Conservation (phyloP, 64 coral and sea anemone genomes). For the Dendrophyllia cribrosa region DNA sequence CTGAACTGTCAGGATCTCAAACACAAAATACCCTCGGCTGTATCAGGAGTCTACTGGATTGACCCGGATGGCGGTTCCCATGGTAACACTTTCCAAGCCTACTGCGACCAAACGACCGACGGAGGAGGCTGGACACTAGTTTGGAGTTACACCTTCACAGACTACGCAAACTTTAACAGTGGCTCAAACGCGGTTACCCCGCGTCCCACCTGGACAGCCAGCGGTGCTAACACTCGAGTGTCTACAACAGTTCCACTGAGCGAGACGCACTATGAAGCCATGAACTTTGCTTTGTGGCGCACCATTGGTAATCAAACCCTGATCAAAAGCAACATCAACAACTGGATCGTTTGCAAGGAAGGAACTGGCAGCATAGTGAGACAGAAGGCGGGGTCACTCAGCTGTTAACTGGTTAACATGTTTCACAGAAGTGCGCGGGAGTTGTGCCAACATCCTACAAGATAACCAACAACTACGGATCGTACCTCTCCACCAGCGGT, state of each 20-base stretch:
- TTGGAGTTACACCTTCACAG: conserved; percentile 80
- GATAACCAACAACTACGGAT: not conserved
- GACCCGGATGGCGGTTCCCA: conserved; percentile 25
- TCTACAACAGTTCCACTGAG: conserved; percentile 58
- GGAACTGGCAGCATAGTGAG: conserved; percentile 15
- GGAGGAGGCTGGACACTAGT: conserved; percentile 85
- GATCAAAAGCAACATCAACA: conserved; percentile 76
- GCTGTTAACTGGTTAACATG: conserved; percentile 38
- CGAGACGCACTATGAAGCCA: conserved; percentile 53
- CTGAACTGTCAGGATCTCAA: conserved; percentile 9
- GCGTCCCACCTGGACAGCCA: conserved; percentile 39
- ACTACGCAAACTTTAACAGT: conserved; percentile 63
- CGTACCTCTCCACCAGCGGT: not conserved
- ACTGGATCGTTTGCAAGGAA: conserved; percentile 67
- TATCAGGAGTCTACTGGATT: conserved; percentile 57
- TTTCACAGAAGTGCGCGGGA: not conserved
- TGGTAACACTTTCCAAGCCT: conserved; percentile 35
- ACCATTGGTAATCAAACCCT: conserved; percentile 38
- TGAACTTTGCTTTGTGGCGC: conserved; percentile 60
- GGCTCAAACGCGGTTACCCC: conserved; percentile 62
- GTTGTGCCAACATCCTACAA: not conserved
- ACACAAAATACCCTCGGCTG: not conserved
- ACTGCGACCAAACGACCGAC: conserved; percentile 66
- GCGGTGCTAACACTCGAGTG: not conserved
- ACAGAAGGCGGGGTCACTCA: not conserved